Conservation (phyloP, 2,113 vertebrate genomes). For the Apteryx mantelli region DNA sequence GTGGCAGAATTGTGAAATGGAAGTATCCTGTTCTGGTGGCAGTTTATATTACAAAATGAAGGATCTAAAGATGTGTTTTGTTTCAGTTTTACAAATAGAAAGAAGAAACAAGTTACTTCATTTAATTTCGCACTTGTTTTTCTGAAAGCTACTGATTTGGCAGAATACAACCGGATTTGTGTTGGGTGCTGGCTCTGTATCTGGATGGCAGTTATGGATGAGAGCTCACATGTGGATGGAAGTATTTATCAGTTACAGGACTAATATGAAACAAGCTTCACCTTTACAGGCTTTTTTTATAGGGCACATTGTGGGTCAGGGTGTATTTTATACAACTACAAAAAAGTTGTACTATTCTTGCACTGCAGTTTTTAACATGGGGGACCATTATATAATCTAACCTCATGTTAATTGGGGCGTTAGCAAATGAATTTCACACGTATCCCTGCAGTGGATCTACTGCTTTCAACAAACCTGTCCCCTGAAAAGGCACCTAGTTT, state of each 20-base stretch:
- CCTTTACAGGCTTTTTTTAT: neutral
- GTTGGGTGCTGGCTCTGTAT: neutral
- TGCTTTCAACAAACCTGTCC: rapidly evolving
- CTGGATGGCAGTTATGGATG: rapidly evolving
- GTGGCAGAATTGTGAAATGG: neutral
- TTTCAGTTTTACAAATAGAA: neutral
- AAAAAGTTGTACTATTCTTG: neutral
- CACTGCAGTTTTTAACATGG: rapidly evolving
- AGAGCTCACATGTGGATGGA: rapidly evolving
- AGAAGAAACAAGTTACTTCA: neutral
- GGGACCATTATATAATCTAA: no score
- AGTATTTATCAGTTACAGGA: neutral
- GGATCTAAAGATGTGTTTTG: neutral
- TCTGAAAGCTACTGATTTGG: neutral
- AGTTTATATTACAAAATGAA: conserved; percentile 1
- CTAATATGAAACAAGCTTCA: neutral
- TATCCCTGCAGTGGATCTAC: neutral
- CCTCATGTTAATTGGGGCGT: rapidly evolving
- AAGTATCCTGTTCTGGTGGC: neutral
- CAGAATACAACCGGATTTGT: neutral
- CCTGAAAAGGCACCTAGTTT: neutral
- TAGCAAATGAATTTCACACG: rapidly evolving
- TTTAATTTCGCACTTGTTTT: neutral
- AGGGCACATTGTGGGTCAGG: neutral
- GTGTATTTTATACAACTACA: neutral